Percentiles rank a stretch among this genome's conserved stretches.
These are phyloP conservation scores for Phalera bucephala DNA, from an alignment of 2,888 invertebrate genomes.

Conservation along the genomic window DNA sequence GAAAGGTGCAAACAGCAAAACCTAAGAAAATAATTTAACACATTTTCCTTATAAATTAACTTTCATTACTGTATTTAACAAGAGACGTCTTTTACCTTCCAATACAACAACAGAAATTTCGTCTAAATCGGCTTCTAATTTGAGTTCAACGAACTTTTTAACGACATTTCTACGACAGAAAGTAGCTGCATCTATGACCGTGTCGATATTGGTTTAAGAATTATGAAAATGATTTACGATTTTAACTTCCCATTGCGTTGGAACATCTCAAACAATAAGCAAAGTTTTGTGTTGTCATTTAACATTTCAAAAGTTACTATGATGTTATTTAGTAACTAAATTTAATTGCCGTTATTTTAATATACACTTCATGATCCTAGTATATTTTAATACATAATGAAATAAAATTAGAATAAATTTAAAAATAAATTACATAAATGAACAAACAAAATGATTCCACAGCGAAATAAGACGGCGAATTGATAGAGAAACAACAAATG, in stretches of 20 bases:
- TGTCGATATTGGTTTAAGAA: constrained; percentile 18
- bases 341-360: no score
- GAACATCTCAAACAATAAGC: constrained; percentile 3
- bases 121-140: constrained; percentile 1
- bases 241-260: constrained; percentile 9
- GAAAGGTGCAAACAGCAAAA: constrained; percentile 26
- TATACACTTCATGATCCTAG: no score
- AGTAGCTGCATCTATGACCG: constrained; percentile 15
- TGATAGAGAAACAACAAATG: no score
- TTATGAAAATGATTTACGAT: constrained; percentile 16
- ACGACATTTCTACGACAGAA: constrained; percentile 18
- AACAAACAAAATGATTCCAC: no score
- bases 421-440: no score
- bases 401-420: no score
- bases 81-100: neutral
- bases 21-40: constrained; percentile 11
- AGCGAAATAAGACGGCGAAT: no score
- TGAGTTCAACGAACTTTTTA: constrained; percentile 20
- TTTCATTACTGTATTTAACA: constrained; percentile 10
- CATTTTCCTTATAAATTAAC: constrained; percentile 12
- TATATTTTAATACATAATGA: no score
- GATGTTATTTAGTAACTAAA: no score
- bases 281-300: no score
- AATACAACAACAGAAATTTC: constrained; percentile 1
- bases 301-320: no score